Conservation (phyloP, 2,888 invertebrate species). For the Tubiluchus corallicola region DNA sequence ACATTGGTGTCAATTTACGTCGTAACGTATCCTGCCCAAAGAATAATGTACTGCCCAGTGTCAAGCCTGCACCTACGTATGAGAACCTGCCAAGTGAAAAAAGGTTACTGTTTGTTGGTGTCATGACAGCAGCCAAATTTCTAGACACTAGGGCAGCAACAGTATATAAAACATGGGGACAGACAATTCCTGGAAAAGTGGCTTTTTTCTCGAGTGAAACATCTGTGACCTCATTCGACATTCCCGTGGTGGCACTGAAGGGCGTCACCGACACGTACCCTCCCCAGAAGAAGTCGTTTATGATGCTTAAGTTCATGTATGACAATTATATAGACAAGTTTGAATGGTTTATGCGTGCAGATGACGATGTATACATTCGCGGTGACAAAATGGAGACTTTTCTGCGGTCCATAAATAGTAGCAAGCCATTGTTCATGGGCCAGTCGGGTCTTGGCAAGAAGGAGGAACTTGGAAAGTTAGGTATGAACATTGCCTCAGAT, state of each 20-base stretch:
- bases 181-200: constrained; percentile 66
- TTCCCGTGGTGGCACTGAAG: constrained; percentile 62
- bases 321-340: constrained; percentile 67
- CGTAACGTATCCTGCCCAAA: no score
- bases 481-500: no score
- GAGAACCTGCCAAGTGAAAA: no score
- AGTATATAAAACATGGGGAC: constrained; percentile 85
- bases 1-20: no score
- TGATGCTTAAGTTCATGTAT: constrained; percentile 72
- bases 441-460: constrained; percentile 37
- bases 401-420: constrained; percentile 67
- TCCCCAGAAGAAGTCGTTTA: constrained; percentile 96
- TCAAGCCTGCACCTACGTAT: no score
- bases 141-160: constrained; percentile 68
- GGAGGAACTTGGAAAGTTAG: constrained; percentile 67
- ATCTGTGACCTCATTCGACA: constrained; percentile 37
- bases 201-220: constrained; percentile 63
- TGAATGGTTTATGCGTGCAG: constrained; percentile 94
- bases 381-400: constrained; percentile 62
- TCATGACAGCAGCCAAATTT: constrained; percentile 91
- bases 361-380: constrained; percentile 90
- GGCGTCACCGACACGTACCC: constrained; percentile 96
- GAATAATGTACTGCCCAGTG: no score
- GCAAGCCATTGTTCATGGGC: constrained; percentile 63
- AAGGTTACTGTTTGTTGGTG: constrained; percentile 52